Evolutionary conservation across 2,888 invertebrate genomes (phyloP).

Genomic region (Drosophila pegasa): DNA sequence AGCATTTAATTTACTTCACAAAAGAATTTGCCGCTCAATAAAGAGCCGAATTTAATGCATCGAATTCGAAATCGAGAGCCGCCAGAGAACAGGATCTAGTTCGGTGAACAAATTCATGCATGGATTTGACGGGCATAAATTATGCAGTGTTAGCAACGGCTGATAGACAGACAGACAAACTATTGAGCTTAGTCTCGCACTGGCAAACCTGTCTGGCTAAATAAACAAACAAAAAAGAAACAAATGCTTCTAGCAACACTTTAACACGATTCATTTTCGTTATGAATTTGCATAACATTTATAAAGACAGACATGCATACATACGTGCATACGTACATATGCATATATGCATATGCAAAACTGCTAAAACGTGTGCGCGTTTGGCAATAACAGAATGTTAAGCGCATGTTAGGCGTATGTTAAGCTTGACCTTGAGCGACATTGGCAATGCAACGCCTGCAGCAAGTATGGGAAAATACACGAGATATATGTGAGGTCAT

Average conservation of each 20-base stretch:
- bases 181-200: slow-evolving; percentile 18
- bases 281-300: slow-evolving; percentile 64
- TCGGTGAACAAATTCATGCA: slow-evolving; percentile 8
- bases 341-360: too few relatives aligned
- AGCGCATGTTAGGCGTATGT: slow-evolving; percentile 50
- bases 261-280: slow-evolving; percentile 64
- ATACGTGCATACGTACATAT: too few relatives aligned
- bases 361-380: slow-evolving; percentile 48
- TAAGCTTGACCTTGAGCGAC: slow-evolving; percentile 66
- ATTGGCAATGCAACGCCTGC: slow-evolving; percentile 58
- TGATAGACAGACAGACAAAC: slow-evolving; percentile 17
- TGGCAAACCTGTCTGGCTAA: slow-evolving; percentile 49
- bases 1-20: slow-evolving; percentile 45
- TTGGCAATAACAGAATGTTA: slow-evolving; percentile 39
- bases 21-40: slow-evolving; percentile 53
- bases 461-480: slow-evolving; percentile 37
- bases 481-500: slow-evolving; percentile 23
- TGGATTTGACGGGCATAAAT: slow-evolving; percentile 50
- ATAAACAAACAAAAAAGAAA: slow-evolving; percentile 56
- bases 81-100: slow-evolving; percentile 53
- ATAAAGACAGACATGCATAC: too few relatives aligned
- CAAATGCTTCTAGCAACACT: slow-evolving; percentile 39
- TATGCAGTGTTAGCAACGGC: slow-evolving; percentile 55
- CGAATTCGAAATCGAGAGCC: slow-evolving; percentile 17
- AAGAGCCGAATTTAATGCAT: slow-evolving; percentile 37